A percentile compares a stretch with the other conserved stretches of the same genome.
Evolutionary conservation across 2,888 invertebrate genomes (phyloP).

Genomic region (Polylopha cassiicola): DNA sequence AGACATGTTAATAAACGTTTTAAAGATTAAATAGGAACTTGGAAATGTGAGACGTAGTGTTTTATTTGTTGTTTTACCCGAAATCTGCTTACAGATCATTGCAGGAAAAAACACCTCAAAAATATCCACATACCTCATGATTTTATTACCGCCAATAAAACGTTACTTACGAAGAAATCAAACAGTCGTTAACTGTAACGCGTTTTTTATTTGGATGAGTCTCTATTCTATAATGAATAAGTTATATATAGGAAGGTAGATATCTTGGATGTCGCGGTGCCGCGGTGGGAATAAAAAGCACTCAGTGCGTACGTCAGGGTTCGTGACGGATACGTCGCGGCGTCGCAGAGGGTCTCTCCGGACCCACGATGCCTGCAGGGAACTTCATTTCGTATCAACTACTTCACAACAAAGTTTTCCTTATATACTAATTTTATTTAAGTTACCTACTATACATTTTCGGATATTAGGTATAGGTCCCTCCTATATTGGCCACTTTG

Average conservation of each 20-base stretch:
- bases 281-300: not conserved
- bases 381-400: too few relatives aligned
- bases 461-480: too few relatives aligned
- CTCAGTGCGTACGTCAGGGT: not conserved
- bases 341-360: too few relatives aligned
- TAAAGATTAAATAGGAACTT: slow-evolving; percentile 14
- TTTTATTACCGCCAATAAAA: slow-evolving; percentile 17
- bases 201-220: slow-evolving; percentile 6
- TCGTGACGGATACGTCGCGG: not conserved
- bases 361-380: too few relatives aligned
- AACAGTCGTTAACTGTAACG: slow-evolving; percentile 11
- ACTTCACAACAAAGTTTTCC: too few relatives aligned
- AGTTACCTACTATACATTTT: too few relatives aligned
- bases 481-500: too few relatives aligned
- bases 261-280: too few relatives aligned
- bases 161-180: slow-evolving; percentile 10
- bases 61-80: slow-evolving; percentile 16
- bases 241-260: not conserved
- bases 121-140: slow-evolving; percentile 5
- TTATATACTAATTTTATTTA: too few relatives aligned
- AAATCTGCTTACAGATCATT: too few relatives aligned
- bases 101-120: slow-evolving; percentile 16
- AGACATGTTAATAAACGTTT: too few relatives aligned
- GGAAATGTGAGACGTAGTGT: slow-evolving; percentile 3
- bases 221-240: not conserved